Evolutionary conservation across 2,797 vertebrate species (phyloP), one percentile per base, ranked within the genome.

Genomic region (Carapus acus): DNA sequence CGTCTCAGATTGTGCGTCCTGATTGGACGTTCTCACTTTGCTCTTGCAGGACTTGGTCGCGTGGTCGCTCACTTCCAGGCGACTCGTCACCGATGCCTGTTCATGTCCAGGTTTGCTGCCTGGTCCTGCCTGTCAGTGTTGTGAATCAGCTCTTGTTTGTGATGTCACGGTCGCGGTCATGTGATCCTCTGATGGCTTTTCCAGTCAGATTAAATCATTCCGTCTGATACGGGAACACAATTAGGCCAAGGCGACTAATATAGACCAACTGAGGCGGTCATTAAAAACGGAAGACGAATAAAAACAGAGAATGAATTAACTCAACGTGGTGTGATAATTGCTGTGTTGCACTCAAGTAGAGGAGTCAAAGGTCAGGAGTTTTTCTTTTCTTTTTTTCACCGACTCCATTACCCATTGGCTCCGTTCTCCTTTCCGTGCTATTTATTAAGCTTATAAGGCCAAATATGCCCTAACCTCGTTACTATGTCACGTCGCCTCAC

Each of bases 31-130:
- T 70, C 60, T 43, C 23, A 69, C 39, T 54, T 67, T 72, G 22
- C 49, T 55, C 59, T 43, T 53, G 43, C 14, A 58, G 54, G 47
- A 56, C 24, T 39, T 60, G 23, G 20, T n/a, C 20, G 53, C 42
- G 55, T 23, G 6, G 40, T 2, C 15, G 36, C 73, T 77, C 63
- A 83, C 83, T 82, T 79, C 31, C 80, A 83, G 24, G 54, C 31
- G 58, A 69, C 55, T 58, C 34, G 42, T 22, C 34, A 36, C 43
- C 29, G 1, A 11, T 9, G 22, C 43, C 12, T 53, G 31, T 33
- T 33, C 3, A 3, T 33, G 6, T 33, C 31, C 3, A 22, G 20
- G 20, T 8, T 20, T 36, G 62, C 33, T 23, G 43, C 21, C n/a
- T 27, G 19, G 22, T 34, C 48, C 43, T 49, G 39, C 19, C 31